Evolutionary conservation across 1,140 invertebrate species (phyloP), one percentile per base, ranked within the genome.

Genomic region (Agraylea sexmaculata): DNA sequence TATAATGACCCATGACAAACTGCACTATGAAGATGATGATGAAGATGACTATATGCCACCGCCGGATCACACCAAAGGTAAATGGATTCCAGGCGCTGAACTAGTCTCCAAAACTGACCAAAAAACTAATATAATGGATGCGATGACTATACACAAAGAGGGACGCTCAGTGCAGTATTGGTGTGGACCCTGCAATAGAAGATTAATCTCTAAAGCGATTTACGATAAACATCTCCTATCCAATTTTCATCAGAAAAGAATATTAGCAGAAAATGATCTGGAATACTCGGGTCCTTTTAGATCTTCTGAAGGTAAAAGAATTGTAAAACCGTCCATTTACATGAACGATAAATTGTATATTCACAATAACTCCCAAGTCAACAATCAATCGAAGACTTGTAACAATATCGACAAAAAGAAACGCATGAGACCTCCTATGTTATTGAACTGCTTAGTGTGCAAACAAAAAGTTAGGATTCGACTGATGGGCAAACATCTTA

Each of bases 401-500:
- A 17, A 19, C 20, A 10, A 53, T 52, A 47, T 25, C 43, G n/a
- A 34, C 49, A 62, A 60, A 42, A 64, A 63, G 47, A 69, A 65
- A 43, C 61, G 73, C 13, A 70, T 63, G 34, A 62, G 78, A 40
- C 71, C 71, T 42, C 69, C 72, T 42, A 63, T 68, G 35, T 70
- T 67, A 33, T 58, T 74, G 4, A 66, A 65, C 39, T 86, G 83
- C 53, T 69, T 73, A 29, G 78, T 81, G 37, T 87, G 83, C 45
- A 70, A 70, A 19, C 74, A 74, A 11, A 70, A 72, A 47, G 77
- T 86, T 17, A 69, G 68, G 37, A 66, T 69, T 2, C 66, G 77
- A 42, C 60, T 82, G 46, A 77, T 87, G 62, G 82, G 84, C 37
- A 86, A 86, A 56, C 84, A 87, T 62, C 65, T 87, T 37, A 82